Conservation (phyloP, 2,797 vertebrate species). For the Eurystomus glaucurus region DNA sequence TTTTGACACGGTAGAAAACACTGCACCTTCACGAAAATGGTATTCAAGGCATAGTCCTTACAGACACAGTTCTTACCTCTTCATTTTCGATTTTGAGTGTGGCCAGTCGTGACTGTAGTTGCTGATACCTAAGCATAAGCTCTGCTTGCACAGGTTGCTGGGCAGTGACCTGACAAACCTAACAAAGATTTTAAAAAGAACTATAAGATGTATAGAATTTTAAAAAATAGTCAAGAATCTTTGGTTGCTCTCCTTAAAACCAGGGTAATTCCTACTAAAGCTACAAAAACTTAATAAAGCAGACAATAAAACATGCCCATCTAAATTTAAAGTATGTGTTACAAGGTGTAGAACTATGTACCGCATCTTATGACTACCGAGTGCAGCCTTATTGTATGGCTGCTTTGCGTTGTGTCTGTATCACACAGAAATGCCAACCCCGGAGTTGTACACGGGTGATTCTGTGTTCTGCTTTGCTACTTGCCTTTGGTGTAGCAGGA, state of each 20-base stretch:
- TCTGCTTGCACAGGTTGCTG: conserved; percentile 96
- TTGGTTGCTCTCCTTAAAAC: neutral
- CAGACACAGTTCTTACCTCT: conserved; percentile 87
- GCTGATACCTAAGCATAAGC: conserved; percentile 95
- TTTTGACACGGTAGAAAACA: neutral
- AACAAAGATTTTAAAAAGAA: conserved; percentile 44
- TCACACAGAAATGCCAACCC: neutral
- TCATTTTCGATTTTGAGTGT: conserved; percentile 98
- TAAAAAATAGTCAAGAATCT: neutral
- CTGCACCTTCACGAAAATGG: neutral
- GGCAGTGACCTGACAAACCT: conserved; percentile 95
- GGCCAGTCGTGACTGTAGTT: conserved; percentile 94
- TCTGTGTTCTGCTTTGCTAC: neutral
- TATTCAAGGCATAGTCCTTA: neutral
- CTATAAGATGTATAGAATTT: neutral
- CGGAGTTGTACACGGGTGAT: neutral
- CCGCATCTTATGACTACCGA: neutral
- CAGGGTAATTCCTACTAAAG: neutral
- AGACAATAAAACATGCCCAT: neutral
- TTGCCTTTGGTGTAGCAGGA: neutral
- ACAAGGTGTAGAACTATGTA: neutral
- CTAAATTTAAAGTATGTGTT: neutral
- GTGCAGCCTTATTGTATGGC: neutral
- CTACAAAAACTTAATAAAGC: neutral
- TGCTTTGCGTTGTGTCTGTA: neutral